A percentile compares a stretch with the other conserved stretches of the same genome.
Evolutionary conservation across 2,113 vertebrate genomes (phyloP).

Genomic region (Otis tarda): DNA sequence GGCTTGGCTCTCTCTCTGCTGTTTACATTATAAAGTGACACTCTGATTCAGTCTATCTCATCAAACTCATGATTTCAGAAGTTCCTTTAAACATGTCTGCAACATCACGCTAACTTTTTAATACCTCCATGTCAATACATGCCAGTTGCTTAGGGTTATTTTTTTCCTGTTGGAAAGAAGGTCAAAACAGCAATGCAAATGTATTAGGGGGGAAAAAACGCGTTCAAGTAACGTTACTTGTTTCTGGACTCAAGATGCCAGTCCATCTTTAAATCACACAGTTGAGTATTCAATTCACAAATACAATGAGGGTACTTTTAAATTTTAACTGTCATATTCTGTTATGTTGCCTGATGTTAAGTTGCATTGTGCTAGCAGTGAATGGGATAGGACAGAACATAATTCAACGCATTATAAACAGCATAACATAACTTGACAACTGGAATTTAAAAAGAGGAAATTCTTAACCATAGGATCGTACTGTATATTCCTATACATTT

Average conservation of each 20-base stretch:
- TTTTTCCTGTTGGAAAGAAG: constrained; percentile 40
- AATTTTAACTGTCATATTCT: constrained; percentile 66
- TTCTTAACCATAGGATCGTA: constrained; percentile 19
- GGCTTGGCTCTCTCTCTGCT: constrained; percentile 38
- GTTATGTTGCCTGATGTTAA: constrained; percentile 68
- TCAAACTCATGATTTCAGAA: constrained; percentile 37
- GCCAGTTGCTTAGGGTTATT: constrained; percentile 66
- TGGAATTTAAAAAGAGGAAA: constrained; percentile 67
- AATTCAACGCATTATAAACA: constrained; percentile 64
- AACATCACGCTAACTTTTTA: constrained; percentile 21
- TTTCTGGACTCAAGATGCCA: constrained; percentile 62
- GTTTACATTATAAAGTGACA: constrained; percentile 52
- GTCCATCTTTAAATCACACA: constrained; percentile 66
- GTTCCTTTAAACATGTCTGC: constrained; percentile 22
- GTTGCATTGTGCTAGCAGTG: constrained; percentile 65
- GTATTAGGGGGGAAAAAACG: constrained; percentile 8
- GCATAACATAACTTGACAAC: constrained; percentile 66
- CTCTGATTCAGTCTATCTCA: constrained; percentile 4
- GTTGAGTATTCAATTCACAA: constrained; percentile 68
- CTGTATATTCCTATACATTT: background rate
- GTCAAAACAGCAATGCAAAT: constrained; percentile 48
- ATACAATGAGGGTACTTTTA: constrained; percentile 70
- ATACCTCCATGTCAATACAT: constrained; percentile 38
- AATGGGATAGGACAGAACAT: constrained; percentile 63
- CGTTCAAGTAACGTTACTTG: constrained; percentile 63